Percentiles rank a stretch among this genome's conserved stretches.
phyloP scores from a whole-genome alignment of 2,888 invertebrate species.

The Torymus auratus region DNA sequence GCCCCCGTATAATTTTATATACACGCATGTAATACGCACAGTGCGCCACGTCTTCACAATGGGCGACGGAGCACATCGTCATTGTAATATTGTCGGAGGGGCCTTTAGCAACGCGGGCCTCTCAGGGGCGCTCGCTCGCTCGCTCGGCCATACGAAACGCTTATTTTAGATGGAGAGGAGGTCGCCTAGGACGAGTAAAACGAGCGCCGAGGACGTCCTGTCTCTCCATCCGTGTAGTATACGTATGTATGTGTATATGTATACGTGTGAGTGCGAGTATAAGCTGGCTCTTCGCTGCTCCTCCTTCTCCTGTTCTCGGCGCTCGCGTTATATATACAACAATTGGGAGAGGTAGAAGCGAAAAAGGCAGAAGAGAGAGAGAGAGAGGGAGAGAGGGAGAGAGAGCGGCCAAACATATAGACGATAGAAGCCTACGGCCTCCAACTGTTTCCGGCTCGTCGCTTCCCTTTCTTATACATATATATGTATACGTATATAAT shows the following conservation, averaged over 20 bases:
- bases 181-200: conserved; percentile 73
- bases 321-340: neutral
- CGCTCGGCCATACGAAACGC: conserved; percentile 61
- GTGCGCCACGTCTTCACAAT: no score
- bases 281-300: no score
- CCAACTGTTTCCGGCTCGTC: conserved; percentile 69
- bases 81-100: no score
- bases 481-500: neutral
- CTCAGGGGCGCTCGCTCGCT: no score
- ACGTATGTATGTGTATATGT: neutral
- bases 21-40: no score
- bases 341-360: neutral
- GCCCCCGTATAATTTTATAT: no score
- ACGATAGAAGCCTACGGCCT: conserved; percentile 66
- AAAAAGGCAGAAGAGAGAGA: neutral
- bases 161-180: conserved; percentile 73
- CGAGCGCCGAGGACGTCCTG: conserved; percentile 71
- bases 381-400: no score
- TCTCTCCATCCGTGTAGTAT: conserved; percentile 3
- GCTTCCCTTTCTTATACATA: conserved; percentile 58
- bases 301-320: no score
- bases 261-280: no score
- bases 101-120: no score
- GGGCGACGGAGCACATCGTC: no score
- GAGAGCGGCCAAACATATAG: conserved; percentile 63